These are phyloP conservation scores for Celastrina argiolus DNA, from an alignment of 2,888 invertebrate species.

Conservation along the genomic window DNA sequence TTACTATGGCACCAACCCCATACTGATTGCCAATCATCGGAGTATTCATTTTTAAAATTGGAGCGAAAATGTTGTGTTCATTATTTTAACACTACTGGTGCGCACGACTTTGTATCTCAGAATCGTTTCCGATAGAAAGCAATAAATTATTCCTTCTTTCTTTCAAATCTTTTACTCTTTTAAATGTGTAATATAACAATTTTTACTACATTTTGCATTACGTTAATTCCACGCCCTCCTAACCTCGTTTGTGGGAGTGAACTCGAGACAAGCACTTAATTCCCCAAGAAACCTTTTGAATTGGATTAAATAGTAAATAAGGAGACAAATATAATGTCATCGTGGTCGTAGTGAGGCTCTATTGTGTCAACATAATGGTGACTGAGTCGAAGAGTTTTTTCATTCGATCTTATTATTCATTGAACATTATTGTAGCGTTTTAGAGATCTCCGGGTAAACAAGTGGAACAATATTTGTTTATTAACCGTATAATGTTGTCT, in stretches of 20 bases:
- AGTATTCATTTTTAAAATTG: slow-evolving; percentile 42
- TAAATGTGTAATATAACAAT: too few species aligned
- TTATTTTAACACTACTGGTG: neutral
- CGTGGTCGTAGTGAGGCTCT: slow-evolving; percentile 40
- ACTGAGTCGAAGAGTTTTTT: slow-evolving; percentile 60
- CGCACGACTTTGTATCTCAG: neutral
- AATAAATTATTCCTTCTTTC: too few species aligned
- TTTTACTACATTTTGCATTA: neutral
- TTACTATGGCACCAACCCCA: slow-evolving; percentile 48
- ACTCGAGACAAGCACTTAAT: slow-evolving; percentile 21
- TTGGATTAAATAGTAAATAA: slow-evolving; percentile 50
- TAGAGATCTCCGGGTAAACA: slow-evolving; percentile 29
- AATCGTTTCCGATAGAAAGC: neutral
- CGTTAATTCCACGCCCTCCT: neutral
- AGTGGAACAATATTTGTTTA: neutral
- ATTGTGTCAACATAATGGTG: slow-evolving; percentile 72
- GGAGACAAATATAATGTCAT: slow-evolving; percentile 46
- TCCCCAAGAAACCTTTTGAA: slow-evolving; percentile 40
- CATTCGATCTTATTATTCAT: slow-evolving; percentile 71
- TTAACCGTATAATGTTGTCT: neutral
- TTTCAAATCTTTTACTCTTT: too few species aligned
- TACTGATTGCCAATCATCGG: slow-evolving; percentile 46
- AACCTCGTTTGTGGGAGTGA: neutral
- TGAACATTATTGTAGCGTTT: slow-evolving; percentile 58
- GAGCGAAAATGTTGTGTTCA: slow-evolving; percentile 26